Evolutionary conservation across 2,888 invertebrate species (phyloP).

Genomic region (Parnassius orleans): DNA sequence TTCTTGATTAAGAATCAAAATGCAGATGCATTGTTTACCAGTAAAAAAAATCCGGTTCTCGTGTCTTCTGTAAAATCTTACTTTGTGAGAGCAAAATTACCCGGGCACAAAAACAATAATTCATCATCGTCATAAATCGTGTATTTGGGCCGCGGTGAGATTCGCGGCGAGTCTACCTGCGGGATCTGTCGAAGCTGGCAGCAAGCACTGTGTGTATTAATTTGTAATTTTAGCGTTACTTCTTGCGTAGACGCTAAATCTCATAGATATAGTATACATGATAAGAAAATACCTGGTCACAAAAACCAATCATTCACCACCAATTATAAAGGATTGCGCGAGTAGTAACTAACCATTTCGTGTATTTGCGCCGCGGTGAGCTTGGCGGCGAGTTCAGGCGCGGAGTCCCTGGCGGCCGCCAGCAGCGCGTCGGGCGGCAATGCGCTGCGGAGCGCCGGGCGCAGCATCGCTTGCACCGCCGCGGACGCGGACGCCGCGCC

Average conservation of each 20-base stretch:
- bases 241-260: too few relatives aligned
- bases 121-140: constrained; percentile 52
- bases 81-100: too few relatives aligned
- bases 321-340: too few relatives aligned
- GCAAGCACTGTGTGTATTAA: constrained; percentile 59
- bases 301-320: too few relatives aligned
- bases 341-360: constrained; percentile 84
- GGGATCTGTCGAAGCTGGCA: constrained; percentile 93
- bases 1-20: too few relatives aligned
- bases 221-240: too few relatives aligned
- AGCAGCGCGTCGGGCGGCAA: constrained; percentile 90
- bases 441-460: constrained; percentile 78
- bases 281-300: too few relatives aligned
- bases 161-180: constrained; percentile 90
- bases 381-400: constrained; percentile 88
- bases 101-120: too few relatives aligned
- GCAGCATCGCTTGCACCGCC: constrained; percentile 73
- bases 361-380: constrained; percentile 89
- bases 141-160: constrained; percentile 87
- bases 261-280: too few relatives aligned
- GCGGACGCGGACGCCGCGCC: constrained; percentile 65
- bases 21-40: too few relatives aligned
- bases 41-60: too few relatives aligned
- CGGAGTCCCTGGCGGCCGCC: constrained; percentile 93
- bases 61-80: too few relatives aligned